Percentiles rank a stretch among this genome's conserved stretches.
These are phyloP conservation scores for Leucania comma DNA, from an alignment of 2,888 invertebrate species.

Conservation along the genomic window DNA sequence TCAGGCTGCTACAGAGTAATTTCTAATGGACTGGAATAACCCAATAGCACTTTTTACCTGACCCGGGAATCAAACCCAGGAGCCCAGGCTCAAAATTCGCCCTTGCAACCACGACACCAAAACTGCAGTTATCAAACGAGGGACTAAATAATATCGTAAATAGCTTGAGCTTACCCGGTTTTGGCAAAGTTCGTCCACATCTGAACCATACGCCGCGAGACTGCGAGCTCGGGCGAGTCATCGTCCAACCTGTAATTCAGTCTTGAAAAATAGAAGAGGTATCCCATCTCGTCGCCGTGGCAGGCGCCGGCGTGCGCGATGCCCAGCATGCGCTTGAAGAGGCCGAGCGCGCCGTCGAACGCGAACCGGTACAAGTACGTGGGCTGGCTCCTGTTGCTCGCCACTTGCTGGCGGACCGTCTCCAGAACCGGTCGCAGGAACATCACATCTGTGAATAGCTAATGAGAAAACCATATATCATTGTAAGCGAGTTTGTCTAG, in stretches of 20 bases:
- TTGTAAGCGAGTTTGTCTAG: not conserved
- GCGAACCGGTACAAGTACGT: slow-evolving; percentile 92
- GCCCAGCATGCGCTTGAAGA: slow-evolving; percentile 92
- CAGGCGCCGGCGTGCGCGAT: slow-evolving; percentile 91
- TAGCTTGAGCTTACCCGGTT: slow-evolving; percentile 86
- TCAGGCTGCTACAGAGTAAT: too few species aligned
- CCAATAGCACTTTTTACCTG: too few species aligned
- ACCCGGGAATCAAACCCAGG: too few species aligned
- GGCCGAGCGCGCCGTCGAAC: slow-evolving; percentile 91
- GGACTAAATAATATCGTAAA: not conserved
- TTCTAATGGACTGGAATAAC: too few species aligned
- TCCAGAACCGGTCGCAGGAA: slow-evolving; percentile 91
- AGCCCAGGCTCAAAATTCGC: too few species aligned
- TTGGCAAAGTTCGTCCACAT: slow-evolving; percentile 93
- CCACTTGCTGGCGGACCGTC: slow-evolving; percentile 85
- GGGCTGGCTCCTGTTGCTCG: slow-evolving; percentile 86
- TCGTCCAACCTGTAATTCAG: slow-evolving; percentile 91
- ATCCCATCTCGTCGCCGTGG: slow-evolving; percentile 92
- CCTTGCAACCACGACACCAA: too few species aligned
- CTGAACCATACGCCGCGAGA: slow-evolving; percentile 91
- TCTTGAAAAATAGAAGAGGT: slow-evolving; percentile 92
- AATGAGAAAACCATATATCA: slow-evolving; percentile 48
- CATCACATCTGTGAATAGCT: slow-evolving; percentile 92
- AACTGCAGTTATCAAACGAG: too few species aligned
- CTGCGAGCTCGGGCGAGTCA: slow-evolving; percentile 90